These are phyloP conservation scores for Cylas formicarius DNA, from an alignment of 1,140 invertebrate species.

Conservation along the genomic window DNA sequence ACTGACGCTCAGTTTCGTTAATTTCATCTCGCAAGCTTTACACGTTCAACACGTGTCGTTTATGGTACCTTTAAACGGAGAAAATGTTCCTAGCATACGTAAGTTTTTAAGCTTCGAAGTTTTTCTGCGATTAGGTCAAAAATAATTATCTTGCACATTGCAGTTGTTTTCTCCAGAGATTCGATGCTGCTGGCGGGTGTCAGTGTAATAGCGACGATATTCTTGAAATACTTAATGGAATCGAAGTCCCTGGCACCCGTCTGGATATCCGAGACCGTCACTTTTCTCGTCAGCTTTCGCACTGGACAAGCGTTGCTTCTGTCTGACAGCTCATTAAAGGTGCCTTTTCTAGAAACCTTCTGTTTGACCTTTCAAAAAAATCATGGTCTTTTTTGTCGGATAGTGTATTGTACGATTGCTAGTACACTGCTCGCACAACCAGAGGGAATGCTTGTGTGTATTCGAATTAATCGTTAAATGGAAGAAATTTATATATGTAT, in stretches of 20 bases:
- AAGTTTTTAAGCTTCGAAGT: slow-evolving; percentile 21
- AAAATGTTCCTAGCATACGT: slow-evolving; percentile 25
- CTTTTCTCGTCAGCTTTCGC: slow-evolving; percentile 24
- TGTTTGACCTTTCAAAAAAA: background rate
- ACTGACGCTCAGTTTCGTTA: slow-evolving; percentile 41
- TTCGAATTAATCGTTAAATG: slow-evolving; percentile 1
- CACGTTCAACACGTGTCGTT: slow-evolving; percentile 42
- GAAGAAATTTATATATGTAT: background rate
- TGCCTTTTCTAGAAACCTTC: slow-evolving; percentile 9
- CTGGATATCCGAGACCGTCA: slow-evolving; percentile 28
- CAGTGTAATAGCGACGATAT: slow-evolving; percentile 28
- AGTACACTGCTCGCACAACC: background rate
- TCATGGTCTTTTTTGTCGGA: slow-evolving; percentile 1
- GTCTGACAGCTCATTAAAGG: slow-evolving; percentile 29
- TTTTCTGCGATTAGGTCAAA: slow-evolving; percentile 4
- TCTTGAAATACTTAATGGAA: slow-evolving; percentile 27
- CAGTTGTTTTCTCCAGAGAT: slow-evolving; percentile 34
- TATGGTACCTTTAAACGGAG: slow-evolving; percentile 41
- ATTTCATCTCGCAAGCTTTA: slow-evolving; percentile 45
- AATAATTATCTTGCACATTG: slow-evolving; percentile 17
- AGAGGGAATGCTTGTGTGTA: background rate
- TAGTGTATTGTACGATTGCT: background rate
- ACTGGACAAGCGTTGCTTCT: slow-evolving; percentile 32
- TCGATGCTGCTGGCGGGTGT: slow-evolving; percentile 31
- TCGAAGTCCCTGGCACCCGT: slow-evolving; percentile 21